These are phyloP conservation scores for Clavelina lepadiformis DNA, from an alignment of 23 tunicate genomes.

Conservation along the genomic window DNA sequence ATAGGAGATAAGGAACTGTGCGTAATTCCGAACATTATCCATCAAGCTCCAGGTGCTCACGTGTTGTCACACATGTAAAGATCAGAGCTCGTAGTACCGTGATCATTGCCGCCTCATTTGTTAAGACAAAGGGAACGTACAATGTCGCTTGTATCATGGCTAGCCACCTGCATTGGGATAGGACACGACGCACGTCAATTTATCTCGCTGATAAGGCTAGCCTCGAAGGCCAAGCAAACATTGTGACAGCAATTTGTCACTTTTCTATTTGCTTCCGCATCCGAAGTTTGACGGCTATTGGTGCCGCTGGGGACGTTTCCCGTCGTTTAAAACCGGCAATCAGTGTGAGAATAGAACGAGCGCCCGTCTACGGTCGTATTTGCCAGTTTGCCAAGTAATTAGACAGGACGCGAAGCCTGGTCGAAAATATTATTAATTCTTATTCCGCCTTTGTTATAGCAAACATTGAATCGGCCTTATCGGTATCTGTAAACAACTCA, in stretches of 20 bases:
- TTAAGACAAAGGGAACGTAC: too few relatives aligned
- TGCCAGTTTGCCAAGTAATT: neutral
- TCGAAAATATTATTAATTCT: neutral
- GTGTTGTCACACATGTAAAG: too few relatives aligned
- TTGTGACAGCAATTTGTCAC: conserved; percentile 2
- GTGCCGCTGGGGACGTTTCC: neutral
- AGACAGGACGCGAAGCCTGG: neutral
- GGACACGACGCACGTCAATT: neutral
- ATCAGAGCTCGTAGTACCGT: too few relatives aligned
- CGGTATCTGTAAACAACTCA: neutral
- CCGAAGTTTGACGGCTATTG: neutral
- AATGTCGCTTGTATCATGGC: too few relatives aligned
- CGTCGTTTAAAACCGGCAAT: neutral
- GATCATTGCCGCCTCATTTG: too few relatives aligned
- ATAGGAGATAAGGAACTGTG: too few relatives aligned
- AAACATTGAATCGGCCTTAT: neutral
- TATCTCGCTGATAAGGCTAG: neutral
- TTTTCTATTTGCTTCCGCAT: neutral
- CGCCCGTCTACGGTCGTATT: neutral
- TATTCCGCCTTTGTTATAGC: neutral
- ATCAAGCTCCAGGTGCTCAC: too few relatives aligned
- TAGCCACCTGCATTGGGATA: neutral
- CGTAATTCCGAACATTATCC: too few relatives aligned
- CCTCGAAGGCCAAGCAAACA: neutral
- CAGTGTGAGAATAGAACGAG: conserved; percentile 1